Evolutionary conservation across 2,888 invertebrate species (phyloP).

Genomic region (Polylopha cassiicola): DNA sequence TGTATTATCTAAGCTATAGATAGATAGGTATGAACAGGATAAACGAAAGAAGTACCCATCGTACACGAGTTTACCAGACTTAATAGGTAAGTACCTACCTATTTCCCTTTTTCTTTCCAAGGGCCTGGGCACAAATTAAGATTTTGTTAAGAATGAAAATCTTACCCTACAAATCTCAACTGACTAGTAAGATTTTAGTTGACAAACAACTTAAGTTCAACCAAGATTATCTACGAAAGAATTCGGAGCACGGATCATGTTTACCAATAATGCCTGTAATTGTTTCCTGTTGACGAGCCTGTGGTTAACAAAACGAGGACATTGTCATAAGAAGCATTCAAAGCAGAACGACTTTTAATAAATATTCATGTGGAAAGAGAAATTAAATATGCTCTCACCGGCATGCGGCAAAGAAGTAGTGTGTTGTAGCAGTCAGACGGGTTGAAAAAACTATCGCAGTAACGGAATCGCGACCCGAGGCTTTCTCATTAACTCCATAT

Average conservation of each 20-base stretch:
- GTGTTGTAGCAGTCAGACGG: constrained; percentile 23
- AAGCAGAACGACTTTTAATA: constrained; percentile 17
- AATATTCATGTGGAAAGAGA: constrained; percentile 27
- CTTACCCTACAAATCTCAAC: no score
- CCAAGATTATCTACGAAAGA: no score
- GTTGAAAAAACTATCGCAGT: constrained; percentile 26
- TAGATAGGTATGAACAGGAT: no score
- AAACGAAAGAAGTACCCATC: no score
- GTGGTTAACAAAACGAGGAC: constrained; percentile 15
- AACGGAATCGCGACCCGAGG: constrained; percentile 25
- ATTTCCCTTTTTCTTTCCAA: no score
- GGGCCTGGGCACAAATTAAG: no score
- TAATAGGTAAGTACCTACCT: no score
- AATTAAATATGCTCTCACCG: constrained; percentile 24
- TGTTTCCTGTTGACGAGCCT: constrained; percentile 13
- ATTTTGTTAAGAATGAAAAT: no score
- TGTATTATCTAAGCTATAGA: no score
- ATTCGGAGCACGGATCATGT: constrained; percentile 1
- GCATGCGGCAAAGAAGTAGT: constrained; percentile 12
- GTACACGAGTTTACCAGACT: no score
- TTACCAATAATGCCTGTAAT: constrained; percentile 14
- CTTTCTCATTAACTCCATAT: constrained; percentile 22
- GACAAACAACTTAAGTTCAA: no score
- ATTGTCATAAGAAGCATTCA: constrained; percentile 6
- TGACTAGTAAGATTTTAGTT: no score